Evolutionary conservation across 2,113 vertebrate species (phyloP).

Genomic region (Lutjanus erythropterus): DNA sequence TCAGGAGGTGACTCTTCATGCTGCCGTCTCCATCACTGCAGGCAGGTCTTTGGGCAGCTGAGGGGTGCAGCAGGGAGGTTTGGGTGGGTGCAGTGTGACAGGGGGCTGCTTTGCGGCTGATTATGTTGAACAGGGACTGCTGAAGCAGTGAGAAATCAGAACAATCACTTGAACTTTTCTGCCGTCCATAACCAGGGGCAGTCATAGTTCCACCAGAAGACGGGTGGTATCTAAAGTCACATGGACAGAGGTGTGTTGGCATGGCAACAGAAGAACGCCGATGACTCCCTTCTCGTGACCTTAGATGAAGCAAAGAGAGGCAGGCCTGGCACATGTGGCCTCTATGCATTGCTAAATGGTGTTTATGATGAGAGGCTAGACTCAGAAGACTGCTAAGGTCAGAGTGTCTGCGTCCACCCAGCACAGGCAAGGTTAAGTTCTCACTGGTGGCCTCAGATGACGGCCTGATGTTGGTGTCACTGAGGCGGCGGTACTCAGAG

Average conservation of each 20-base stretch:
- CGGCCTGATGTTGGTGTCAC: slow-evolving; percentile 59
- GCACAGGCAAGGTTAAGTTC: slow-evolving; percentile 16
- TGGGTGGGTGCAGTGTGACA: slow-evolving; percentile 43
- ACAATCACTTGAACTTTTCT: slow-evolving; percentile 62
- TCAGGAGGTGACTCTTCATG: slow-evolving; percentile 9
- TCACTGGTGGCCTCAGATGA: background rate
- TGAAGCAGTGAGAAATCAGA: slow-evolving; percentile 80
- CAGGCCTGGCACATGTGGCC: slow-evolving; percentile 59
- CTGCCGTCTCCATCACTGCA: slow-evolving; percentile 34
- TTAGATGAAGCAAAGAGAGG: slow-evolving; percentile 47
- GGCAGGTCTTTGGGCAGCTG: slow-evolving; percentile 32
- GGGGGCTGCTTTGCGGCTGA: slow-evolving; percentile 70
- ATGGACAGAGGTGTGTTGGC: slow-evolving; percentile 45
- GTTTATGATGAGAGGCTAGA: slow-evolving; percentile 62
- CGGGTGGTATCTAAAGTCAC: slow-evolving; percentile 45
- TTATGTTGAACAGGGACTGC: slow-evolving; percentile 80
- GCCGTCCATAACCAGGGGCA: slow-evolving; percentile 38
- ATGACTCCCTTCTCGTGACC: slow-evolving; percentile 39
- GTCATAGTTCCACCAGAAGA: slow-evolving; percentile 9
- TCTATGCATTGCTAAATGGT: slow-evolving; percentile 36
- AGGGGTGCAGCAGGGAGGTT: slow-evolving; percentile 24
- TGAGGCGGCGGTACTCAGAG: slow-evolving; percentile 68
- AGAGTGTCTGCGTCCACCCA: slow-evolving; percentile 70
- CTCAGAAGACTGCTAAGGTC: slow-evolving; percentile 73
- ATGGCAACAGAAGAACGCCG: background rate